phyloP scores from a whole-genome alignment of 2,113 vertebrate genomes.

The Saguinus midas region DNA sequence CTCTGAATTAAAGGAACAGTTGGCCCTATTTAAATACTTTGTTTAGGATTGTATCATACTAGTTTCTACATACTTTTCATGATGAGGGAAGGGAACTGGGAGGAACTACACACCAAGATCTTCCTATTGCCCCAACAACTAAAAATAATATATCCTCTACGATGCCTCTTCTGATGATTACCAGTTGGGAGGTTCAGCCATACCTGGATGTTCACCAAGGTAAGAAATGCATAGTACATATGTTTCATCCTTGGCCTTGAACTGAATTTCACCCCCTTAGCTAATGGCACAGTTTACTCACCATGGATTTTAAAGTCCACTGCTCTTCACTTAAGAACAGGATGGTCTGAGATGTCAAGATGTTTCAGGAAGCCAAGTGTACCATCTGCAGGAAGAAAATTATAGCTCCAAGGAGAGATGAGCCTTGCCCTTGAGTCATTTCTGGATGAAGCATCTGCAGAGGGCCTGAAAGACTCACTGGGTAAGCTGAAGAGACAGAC shows the following conservation, averaged over 20 bases:
- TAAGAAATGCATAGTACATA: background rate
- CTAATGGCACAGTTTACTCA: background rate
- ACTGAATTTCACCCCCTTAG: background rate
- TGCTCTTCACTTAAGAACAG: slow-evolving; percentile 26
- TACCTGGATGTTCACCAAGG: slow-evolving; percentile 10
- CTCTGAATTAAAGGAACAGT: slow-evolving; percentile 14
- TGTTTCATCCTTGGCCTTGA: background rate
- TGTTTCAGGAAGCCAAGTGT: slow-evolving; percentile 39
- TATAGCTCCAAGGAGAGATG: slow-evolving; percentile 8
- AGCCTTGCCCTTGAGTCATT: background rate
- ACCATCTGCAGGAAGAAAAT: slow-evolving; percentile 22
- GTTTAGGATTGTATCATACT: background rate
- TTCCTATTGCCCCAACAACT: background rate
- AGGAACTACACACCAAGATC: background rate
- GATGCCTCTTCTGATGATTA: background rate
- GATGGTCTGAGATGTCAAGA: background rate
- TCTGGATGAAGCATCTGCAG: background rate
- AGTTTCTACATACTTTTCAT: slow-evolving; percentile 28
- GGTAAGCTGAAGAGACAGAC: background rate
- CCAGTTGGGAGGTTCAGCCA: background rate
- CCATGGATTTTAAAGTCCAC: background rate
- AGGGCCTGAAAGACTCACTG: background rate
- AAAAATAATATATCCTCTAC: background rate
- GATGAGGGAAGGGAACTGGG: background rate
- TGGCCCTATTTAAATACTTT: background rate